phyloP scores from a whole-genome alignment of 2,888 invertebrate species.

The Aromia moschata region DNA sequence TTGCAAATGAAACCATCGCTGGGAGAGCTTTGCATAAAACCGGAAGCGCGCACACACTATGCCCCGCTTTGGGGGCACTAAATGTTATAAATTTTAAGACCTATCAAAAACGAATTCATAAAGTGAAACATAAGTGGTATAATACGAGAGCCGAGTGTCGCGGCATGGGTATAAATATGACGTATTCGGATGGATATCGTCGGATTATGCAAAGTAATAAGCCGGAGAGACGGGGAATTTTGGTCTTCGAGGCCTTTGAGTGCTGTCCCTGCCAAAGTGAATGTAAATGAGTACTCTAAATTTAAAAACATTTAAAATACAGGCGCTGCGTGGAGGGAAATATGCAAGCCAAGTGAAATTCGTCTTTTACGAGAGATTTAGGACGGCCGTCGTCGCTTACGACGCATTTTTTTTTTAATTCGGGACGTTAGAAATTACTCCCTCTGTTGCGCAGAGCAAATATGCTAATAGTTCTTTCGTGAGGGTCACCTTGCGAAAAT shows the following conservation, averaged over 20 bases:
- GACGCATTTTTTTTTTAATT: no score
- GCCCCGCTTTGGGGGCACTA: conserved; percentile 6
- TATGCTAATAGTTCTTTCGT: no score
- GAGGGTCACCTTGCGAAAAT: no score
- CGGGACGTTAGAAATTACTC: no score
- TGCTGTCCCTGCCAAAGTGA: background rate
- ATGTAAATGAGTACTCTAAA: conserved; percentile 9
- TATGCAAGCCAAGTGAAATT: background rate
- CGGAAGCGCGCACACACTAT: conserved; percentile 9
- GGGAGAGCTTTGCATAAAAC: conserved; percentile 18
- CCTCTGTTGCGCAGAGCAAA: no score
- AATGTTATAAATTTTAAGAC: conserved; percentile 37
- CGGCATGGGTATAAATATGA: conserved; percentile 11
- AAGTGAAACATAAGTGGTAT: conserved; percentile 35
- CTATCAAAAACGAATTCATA: conserved; percentile 39
- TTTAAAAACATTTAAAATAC: conserved; percentile 2
- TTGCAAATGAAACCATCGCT: conserved; percentile 26
- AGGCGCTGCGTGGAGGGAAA: background rate
- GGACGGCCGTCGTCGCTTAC: background rate
- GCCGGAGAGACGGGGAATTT: conserved; percentile 9
- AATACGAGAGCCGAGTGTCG: conserved; percentile 30
- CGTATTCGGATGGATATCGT: conserved; percentile 15
- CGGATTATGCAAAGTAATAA: conserved; percentile 24
- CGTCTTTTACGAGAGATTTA: background rate
- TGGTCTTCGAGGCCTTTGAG: conserved; percentile 6